Base-by-base conservation (phyloP, 2,113 vertebrate genomes). In the Burhinus oedicnemus region DNA sequence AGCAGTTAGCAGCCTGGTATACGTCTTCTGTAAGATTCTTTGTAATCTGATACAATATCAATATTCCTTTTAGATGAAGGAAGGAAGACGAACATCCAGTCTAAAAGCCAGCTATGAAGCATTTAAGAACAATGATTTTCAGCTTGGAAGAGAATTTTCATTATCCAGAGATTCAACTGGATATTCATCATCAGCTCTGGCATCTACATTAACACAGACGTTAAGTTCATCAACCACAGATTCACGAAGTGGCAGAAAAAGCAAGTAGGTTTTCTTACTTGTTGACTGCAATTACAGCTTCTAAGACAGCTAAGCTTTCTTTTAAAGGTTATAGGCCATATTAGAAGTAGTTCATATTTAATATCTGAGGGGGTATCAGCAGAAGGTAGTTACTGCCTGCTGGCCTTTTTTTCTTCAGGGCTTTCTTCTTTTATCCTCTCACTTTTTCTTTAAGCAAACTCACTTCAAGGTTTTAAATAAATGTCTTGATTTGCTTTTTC, bases 41-140 rank as follows among this genome's bases (percentile, higher is more conserved):
- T 47, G 30, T 69, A 45, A 45, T 82, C 52, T 97, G 34, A 93
- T 93, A 74, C 36, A 68, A 2, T 75, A 38, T 77, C 23, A 87
- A 23, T 92, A 66, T 94, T 95, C 55, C 19, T 95, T 96, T 94
- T 97, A 99, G 99, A 99, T 99, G 99, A 99, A 99, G 97, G 99
- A 99, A 79, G 99, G 99, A 70, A 97, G 99, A 60, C 98, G 99
- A 97, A 99, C 99, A 18, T 99, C 99, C 60, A 99, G 99, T 94
- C 98, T 99, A 93, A 99, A 99, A 96, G 99, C 99, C 65, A 99
- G 99, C 96, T 99, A 99, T 55, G 99, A 99, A 98, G 99, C 99
- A n/a, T 99, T 99, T 97, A 99, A 99, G 97, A 99, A 99, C 97
- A 99, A 99, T 34, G 99, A 99, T 97, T 99, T 99, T 97, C 99